Evolutionary conservation across 2,888 invertebrate species (phyloP).

Genomic region (Urechis unicinctus): DNA sequence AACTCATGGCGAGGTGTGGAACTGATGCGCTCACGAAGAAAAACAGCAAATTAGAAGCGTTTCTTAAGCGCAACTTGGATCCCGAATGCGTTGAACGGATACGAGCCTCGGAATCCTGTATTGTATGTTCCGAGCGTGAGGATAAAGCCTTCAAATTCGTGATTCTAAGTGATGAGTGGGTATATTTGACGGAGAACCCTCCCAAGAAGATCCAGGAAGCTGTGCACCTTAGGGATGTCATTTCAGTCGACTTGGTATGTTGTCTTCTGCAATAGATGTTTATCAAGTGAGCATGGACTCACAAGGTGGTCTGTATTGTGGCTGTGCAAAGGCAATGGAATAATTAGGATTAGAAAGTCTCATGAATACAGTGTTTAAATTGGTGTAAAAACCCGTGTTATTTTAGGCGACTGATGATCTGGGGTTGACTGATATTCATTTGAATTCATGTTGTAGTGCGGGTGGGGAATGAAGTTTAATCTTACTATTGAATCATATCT

Average conservation of each 20-base stretch:
- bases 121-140: conserved; percentile 44
- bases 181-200: conserved; percentile 47
- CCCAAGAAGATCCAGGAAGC: conserved; percentile 38
- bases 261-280: too few species aligned
- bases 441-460: too few species aligned
- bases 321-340: too few species aligned
- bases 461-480: too few species aligned
- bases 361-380: too few species aligned
- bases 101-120: conserved; percentile 43
- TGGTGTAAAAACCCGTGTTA: too few species aligned
- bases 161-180: conserved; percentile 42
- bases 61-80: conserved; percentile 38
- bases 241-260: conserved; percentile 40
- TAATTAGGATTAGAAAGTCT: too few species aligned
- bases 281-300: too few species aligned
- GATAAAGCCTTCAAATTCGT: conserved; percentile 46
- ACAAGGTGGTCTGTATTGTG: too few species aligned
- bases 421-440: too few species aligned
- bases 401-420: too few species aligned
- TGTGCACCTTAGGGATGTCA: conserved; percentile 37
- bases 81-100: conserved; percentile 42
- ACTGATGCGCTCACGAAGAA: conserved; percentile 33
- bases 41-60: conserved; percentile 46
- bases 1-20: conserved; percentile 9
- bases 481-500: too few species aligned